These are phyloP conservation scores for Himantopus leucocephalus DNA, from an alignment of 2,113 vertebrate genomes.

Conservation along the genomic window DNA sequence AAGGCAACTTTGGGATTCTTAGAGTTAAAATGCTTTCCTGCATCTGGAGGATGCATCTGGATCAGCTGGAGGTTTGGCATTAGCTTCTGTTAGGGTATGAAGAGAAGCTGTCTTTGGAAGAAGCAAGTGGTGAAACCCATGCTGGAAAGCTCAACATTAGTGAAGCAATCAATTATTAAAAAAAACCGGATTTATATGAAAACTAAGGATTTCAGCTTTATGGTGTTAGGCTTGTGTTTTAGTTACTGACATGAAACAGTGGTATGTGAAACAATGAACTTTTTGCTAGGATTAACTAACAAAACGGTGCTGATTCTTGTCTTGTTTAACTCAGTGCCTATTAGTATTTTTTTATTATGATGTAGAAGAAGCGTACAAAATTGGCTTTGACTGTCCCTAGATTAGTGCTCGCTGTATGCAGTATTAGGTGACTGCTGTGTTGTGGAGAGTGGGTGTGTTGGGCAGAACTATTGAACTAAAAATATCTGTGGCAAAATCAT, in stretches of 20 bases:
- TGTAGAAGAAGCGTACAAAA: background rate
- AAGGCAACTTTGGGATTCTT: background rate
- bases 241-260: background rate
- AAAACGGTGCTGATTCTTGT: background rate
- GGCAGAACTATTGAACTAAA: background rate
- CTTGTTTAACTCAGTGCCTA: background rate
- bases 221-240: background rate
- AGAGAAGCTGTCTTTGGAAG: background rate
- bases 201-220: background rate
- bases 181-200: background rate
- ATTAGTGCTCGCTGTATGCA: background rate
- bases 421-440: background rate
- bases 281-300: background rate
- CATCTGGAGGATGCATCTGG: background rate
- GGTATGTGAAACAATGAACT: background rate
- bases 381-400: background rate
- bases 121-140: background rate
- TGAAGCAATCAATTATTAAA: background rate
- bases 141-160: background rate
- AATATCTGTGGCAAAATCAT: background rate
- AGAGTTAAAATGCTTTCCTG: background rate
- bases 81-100: background rate
- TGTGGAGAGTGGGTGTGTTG: background rate
- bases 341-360: background rate
- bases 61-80: background rate